phyloP scores from a whole-genome alignment of 2,888 invertebrate species.

The Idaea straminata region DNA sequence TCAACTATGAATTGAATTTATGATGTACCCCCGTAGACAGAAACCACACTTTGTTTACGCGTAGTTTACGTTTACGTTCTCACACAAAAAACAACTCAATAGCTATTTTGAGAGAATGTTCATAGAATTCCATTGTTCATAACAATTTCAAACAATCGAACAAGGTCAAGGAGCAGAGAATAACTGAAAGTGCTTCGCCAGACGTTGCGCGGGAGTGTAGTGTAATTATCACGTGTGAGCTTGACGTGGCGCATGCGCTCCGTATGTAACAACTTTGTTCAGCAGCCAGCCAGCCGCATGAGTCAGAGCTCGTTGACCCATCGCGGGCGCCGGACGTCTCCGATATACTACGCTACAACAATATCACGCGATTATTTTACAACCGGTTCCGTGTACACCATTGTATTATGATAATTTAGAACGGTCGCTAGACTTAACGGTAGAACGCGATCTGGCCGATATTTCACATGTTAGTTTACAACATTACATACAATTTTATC shows the following conservation, averaged over 20 bases:
- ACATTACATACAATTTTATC: neutral
- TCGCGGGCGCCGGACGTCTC: conserved; percentile 45
- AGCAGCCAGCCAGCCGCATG: conserved; percentile 21
- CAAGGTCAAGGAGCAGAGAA: neutral
- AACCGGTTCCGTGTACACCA: conserved; percentile 50
- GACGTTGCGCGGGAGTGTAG: neutral
- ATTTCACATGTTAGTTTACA: conserved; percentile 15
- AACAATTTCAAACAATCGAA: neutral
- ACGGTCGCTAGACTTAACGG: conserved; percentile 41
- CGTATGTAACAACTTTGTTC: conserved; percentile 19
- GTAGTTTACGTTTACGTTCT: neutral
- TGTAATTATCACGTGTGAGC: conserved; percentile 16
- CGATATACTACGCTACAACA: conserved; percentile 15
- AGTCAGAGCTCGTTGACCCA: conserved; percentile 69
- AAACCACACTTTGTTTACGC: conserved; percentile 15
- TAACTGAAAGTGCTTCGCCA: conserved; percentile 1
- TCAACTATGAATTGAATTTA: neutral
- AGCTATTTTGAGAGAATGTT: neutral
- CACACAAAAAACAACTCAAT: neutral
- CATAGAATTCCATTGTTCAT: neutral
- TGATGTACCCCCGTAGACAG: neutral
- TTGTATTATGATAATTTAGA: conserved; percentile 47
- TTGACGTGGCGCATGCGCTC: conserved; percentile 9
- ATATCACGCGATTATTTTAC: conserved; percentile 36
- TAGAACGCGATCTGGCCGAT: conserved; percentile 30